Evolutionary conservation across 2,113 vertebrate species (phyloP), one percentile per base, ranked within the genome.

Genomic region (Pluvianellus socialis): DNA sequence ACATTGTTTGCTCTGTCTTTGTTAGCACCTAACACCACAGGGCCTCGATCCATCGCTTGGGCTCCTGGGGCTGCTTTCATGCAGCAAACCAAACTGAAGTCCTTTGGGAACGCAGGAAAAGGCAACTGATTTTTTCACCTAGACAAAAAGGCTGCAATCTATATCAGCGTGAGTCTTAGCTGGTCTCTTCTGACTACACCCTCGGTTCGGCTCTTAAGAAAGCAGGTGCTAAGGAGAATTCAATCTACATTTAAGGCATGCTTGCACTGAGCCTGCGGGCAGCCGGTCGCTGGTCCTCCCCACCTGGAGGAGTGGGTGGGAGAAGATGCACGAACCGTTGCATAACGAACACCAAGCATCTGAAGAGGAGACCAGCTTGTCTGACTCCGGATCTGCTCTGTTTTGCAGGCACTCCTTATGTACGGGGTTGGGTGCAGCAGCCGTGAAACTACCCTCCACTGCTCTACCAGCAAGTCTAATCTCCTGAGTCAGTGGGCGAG

Each of bases 241-340:
- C 28, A 11, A 27, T 72, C 28, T 62, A 0, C 67, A 7, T 55
- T 53, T 53, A 38, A 82, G 63, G 55, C 42, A 23, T 52, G 12
- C 53, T 73, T 49, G 61, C 17, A 10, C n/a, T 50, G 50, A 88
- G 58, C 56, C 79, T 45, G 23, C 49, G 80, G 73, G 38, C 66
- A 68, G 27, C 62, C 0, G 0, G n/a, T 47, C 0, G 0, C 73
- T 76, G 67, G 75, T 83, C 45, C 45, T 68, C 35, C 72, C 70
- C 88, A 94, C 70, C 80, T 88, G 92, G 35, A 79, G 70, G 66
- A 90, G 66, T 56, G 86, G 21, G 80, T 94, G 74, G 91, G 58
- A 89, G 59, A 85, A 75, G 86, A 35, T 67, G 72, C 59, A 52
- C 1, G 9, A 65, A 28, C 52, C 7, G 10, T 30, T 86, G 59